Evolutionary conservation across 2,797 vertebrate genomes (phyloP).

Genomic region (Ciconia nigra): DNA sequence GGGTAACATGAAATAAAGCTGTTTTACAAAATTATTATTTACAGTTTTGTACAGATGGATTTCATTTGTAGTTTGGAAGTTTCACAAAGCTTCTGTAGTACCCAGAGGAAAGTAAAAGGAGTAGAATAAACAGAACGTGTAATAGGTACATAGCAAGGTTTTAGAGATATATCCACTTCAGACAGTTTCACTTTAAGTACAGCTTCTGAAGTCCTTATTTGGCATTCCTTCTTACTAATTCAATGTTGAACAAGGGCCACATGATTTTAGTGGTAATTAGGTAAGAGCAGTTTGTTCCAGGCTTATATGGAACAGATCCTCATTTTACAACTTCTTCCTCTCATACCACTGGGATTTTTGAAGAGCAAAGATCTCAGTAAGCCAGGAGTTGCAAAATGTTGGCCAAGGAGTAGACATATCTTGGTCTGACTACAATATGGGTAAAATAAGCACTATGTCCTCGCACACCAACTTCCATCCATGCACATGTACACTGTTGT

Average conservation of each 20-base stretch:
- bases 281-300: background rate
- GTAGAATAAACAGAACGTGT: background rate
- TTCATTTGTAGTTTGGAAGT: slow-evolving; percentile 72
- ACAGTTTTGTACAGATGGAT: slow-evolving; percentile 70
- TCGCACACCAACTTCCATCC: background rate
- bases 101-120: slow-evolving; percentile 43
- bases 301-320: background rate
- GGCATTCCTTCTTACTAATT: background rate
- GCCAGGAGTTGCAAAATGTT: background rate
- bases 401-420: background rate
- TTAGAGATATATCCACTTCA: background rate
- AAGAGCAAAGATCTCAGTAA: background rate
- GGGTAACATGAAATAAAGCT: slow-evolving; percentile 63
- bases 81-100: slow-evolving; percentile 65
- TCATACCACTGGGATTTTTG: background rate
- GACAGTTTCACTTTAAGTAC: background rate
- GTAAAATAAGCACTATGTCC: background rate
- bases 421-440: background rate
- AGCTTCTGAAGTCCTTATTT: background rate
- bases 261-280: background rate
- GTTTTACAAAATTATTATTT: slow-evolving; percentile 63
- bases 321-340: background rate
- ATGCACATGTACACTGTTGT: background rate
- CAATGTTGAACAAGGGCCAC: background rate
- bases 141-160: background rate